phyloP scores from a whole-genome alignment of 2,797 vertebrate genomes.

The Nannoperca obscura region DNA sequence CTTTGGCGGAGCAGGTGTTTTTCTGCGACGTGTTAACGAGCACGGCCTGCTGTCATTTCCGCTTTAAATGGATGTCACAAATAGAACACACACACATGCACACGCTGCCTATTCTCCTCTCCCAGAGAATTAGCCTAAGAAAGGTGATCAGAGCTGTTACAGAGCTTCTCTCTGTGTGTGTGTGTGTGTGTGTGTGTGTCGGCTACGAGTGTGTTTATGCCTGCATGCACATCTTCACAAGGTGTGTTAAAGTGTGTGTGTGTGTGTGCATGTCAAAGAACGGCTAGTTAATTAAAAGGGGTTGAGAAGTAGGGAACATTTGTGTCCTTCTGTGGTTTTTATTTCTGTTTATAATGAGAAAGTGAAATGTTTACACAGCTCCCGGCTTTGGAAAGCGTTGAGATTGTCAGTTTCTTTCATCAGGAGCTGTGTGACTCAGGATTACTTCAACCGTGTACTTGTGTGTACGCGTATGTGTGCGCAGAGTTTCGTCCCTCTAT shows the following conservation, averaged over 20 bases:
- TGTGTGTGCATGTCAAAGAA: constrained; percentile 20
- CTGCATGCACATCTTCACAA: constrained; percentile 4
- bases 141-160: constrained; percentile 82
- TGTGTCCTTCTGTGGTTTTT: constrained; percentile 35
- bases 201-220: not conserved
- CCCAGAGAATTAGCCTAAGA: constrained; percentile 67
- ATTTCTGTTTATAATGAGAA: constrained; percentile 51
- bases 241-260: constrained; percentile 80
- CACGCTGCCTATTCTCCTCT: constrained; percentile 77
- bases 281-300: constrained; percentile 53
- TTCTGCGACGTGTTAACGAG: constrained; percentile 90
- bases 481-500: not conserved
- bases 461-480: not conserved
- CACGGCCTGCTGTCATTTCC: constrained; percentile 90
- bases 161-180: constrained; percentile 25
- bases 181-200: not conserved
- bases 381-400: constrained; percentile 33
- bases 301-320: constrained; percentile 37
- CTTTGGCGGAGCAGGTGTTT: constrained; percentile 92
- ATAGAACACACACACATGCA: constrained; percentile 80
- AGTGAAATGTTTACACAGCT: constrained; percentile 47
- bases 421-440: constrained; percentile 20
- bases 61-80: constrained; percentile 90
- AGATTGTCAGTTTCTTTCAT: constrained; percentile 45
- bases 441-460: constrained; percentile 11